Percentiles rank a stretch among this genome's conserved stretches.
Evolutionary conservation across 2,113 vertebrate species (phyloP).

Genomic region (Tyrannus savana): DNA sequence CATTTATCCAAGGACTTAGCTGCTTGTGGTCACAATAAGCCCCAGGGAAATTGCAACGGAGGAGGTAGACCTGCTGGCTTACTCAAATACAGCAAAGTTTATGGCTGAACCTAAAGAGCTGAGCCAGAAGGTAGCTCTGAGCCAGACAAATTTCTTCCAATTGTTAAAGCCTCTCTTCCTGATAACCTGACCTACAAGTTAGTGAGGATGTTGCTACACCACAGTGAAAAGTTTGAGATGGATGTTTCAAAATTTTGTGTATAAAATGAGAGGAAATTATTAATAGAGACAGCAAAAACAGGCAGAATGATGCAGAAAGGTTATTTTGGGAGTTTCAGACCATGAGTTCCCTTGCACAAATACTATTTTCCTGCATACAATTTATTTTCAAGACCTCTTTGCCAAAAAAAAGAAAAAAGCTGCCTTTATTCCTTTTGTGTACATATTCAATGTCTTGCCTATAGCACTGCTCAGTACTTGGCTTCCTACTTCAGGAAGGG

Average conservation of each 20-base stretch:
- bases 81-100: not conserved
- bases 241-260: not conserved
- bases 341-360: not conserved
- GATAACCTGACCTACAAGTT: not conserved
- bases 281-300: not conserved
- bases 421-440: not conserved
- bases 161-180: not conserved
- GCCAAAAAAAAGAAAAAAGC: not conserved
- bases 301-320: not conserved
- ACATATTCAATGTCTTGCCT: not conserved
- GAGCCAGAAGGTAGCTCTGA: not conserved
- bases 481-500: not conserved
- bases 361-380: not conserved
- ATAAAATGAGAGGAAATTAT: not conserved
- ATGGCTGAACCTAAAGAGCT: not conserved
- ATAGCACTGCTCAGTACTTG: not conserved
- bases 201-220: not conserved
- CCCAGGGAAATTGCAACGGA: not conserved
- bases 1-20: not conserved
- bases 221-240: not conserved
- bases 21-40: slow-evolving; percentile 13
- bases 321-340: not conserved
- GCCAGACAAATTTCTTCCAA: not conserved
- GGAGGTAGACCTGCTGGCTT: not conserved
- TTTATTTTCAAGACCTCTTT: slow-evolving; percentile 11